Conservation (phyloP, 2,888 invertebrate species). For the Antheraea assamensis region DNA sequence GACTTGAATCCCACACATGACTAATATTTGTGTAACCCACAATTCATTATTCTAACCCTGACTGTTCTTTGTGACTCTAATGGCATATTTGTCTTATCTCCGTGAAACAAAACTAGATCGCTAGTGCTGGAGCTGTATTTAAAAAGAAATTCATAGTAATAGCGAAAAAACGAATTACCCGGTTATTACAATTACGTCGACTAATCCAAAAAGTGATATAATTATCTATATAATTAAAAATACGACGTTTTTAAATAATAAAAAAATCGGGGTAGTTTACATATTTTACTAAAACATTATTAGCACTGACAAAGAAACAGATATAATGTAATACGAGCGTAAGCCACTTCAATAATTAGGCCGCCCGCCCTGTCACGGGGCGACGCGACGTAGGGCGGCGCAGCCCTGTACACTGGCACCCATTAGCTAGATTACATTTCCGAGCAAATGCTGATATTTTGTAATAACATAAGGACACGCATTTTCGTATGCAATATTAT, state of each 20-base stretch:
- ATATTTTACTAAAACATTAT: neutral
- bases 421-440: conserved; percentile 20
- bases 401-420: conserved; percentile 6
- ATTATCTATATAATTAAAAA: neutral
- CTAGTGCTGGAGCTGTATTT: too few species aligned
- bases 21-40: too few species aligned
- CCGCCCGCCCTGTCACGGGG: neutral
- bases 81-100: too few species aligned
- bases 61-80: too few species aligned
- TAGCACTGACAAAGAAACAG: neutral
- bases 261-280: neutral
- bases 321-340: neutral
- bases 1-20: too few species aligned
- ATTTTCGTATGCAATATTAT: neutral
- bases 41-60: too few species aligned
- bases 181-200: too few species aligned
- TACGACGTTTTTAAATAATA: neutral
- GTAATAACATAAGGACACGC: conserved; percentile 10
- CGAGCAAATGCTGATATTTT: conserved; percentile 18
- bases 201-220: too few species aligned
- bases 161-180: too few species aligned
- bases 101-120: too few species aligned
- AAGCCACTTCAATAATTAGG: conserved; percentile 18
- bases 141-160: too few species aligned
- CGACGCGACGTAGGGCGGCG: neutral